A percentile compares a stretch with the other conserved stretches of the same genome.
Evolutionary conservation across 2,113 vertebrate genomes (phyloP).

Genomic region (Kobus ellipsiprymnus): DNA sequence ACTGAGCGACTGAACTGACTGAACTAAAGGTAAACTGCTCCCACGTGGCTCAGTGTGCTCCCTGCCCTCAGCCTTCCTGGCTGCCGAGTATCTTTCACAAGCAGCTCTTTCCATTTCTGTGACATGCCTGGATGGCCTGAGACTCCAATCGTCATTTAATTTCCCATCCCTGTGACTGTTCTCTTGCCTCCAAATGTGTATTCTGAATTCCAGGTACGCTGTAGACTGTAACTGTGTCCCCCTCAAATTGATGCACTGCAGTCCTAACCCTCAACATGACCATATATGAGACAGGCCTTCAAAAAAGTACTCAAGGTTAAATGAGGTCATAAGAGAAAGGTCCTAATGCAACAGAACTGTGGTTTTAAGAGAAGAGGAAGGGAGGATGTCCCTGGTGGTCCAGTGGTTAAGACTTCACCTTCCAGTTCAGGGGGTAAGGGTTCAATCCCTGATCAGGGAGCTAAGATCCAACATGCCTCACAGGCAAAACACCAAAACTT

Average conservation of each 20-base stretch:
- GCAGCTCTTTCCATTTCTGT: neutral
- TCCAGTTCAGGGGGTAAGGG: neutral
- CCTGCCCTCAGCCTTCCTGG: neutral
- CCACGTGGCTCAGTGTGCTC: rapidly evolving
- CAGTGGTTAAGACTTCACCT: neutral
- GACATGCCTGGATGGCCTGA: neutral
- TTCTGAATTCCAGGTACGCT: neutral
- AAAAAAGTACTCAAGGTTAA: neutral
- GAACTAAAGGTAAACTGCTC: too few species aligned
- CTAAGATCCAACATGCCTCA: neutral
- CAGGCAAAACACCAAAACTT: neutral
- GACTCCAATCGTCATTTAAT: neutral
- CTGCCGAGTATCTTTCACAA: neutral
- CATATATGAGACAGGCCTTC: neutral
- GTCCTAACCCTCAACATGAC: neutral
- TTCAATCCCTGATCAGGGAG: neutral
- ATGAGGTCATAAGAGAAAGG: neutral
- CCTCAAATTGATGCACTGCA: rapidly evolving
- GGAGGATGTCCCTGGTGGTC: neutral
- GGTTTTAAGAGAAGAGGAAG: neutral
- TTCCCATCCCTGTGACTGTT: neutral
- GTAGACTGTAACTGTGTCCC: neutral
- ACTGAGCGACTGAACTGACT: too few species aligned
- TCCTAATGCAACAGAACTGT: neutral
- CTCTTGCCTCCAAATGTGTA: neutral